Evolutionary conservation across 2,888 invertebrate species (phyloP), one percentile per base, ranked within the genome.

Genomic region (Hyppa rectilinea): DNA sequence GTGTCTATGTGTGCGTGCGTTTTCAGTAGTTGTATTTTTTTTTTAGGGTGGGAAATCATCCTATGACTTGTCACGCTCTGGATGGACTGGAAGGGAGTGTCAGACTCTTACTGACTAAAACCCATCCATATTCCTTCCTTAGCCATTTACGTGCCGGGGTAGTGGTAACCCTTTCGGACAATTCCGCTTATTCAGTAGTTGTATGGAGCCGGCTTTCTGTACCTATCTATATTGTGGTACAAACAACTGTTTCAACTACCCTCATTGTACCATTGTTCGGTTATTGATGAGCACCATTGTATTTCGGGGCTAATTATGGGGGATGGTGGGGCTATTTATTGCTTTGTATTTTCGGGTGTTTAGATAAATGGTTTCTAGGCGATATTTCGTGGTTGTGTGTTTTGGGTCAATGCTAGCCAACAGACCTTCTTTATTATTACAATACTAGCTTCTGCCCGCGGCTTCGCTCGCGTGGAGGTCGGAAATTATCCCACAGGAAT

Each of bases 261-360:
- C 52, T 52, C 49, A 64, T 45, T 60, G 70, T 70, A 55, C 70
- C 31, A 75, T 80, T 78, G 78, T 80, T 55, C 20, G 20, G 62
- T 63, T 75, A 78, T 75, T 75, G 81, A 78, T 75, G 81, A 80
- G 50, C 29, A 17, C 45, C 20, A 66, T 70, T 80, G 70, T 78
- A 64, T 62, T 62, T 55, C 12, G 34, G 34, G 0, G 58, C 40
- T 76, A 80, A 75, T 78, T 75, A 70, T 75, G 47, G 59, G 29
- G 53, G 50, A 49, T 59, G 52, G 45, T 20, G 23, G 23, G 36
- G 31, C 36, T 72, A 56, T 62, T 45, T 43, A 60, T 50, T 67
- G 53, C 43, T 63, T 47, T 26, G 45, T 77, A 47, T 60, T 38
- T 60, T 70, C 10, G n/a, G 12, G 7, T 49, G 17, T 50, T 50